Percentiles rank a stretch among this genome's conserved stretches.
Evolutionary conservation across 2,888 invertebrate species (phyloP).

Genomic region (Tenthredo scrophulariae): DNA sequence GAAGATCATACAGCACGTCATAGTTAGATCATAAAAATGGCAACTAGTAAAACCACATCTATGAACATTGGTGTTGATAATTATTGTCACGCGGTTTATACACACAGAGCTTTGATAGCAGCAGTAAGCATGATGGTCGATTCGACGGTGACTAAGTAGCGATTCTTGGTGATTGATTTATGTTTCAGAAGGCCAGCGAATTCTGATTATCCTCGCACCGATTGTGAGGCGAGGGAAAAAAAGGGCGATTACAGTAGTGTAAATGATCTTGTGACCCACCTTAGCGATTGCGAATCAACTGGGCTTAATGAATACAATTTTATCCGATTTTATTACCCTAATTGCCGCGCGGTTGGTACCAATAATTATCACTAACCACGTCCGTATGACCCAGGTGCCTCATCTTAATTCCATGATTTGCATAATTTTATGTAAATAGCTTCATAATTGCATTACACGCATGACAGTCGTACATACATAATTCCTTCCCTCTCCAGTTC

Average conservation of each 20-base stretch:
- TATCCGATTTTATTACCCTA: constrained; percentile 43
- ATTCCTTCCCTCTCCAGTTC: background rate
- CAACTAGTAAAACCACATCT: background rate
- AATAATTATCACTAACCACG: constrained; percentile 48
- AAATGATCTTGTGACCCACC: background rate
- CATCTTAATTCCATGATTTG: constrained; percentile 43
- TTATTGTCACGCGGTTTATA: background rate
- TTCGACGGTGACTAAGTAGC: background rate
- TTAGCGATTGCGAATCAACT: constrained; percentile 7
- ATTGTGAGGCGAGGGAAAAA: background rate
- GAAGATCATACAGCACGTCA: background rate
- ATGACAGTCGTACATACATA: constrained; percentile 41
- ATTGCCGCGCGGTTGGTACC: constrained; percentile 43
- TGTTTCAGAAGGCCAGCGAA: background rate
- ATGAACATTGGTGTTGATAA: background rate
- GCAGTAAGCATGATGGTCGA: background rate
- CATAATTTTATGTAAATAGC: constrained; percentile 52
- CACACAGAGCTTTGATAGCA: background rate
- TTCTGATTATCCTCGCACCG: background rate
- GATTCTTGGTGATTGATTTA: background rate
- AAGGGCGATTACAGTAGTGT: background rate
- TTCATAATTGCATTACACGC: constrained; percentile 47
- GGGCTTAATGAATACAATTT: constrained; percentile 39
- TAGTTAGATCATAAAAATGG: background rate
- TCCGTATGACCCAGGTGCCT: constrained; percentile 46